Evolutionary conservation across 2,113 vertebrate species (phyloP).

Genomic region (Dromaius novaehollandiae): DNA sequence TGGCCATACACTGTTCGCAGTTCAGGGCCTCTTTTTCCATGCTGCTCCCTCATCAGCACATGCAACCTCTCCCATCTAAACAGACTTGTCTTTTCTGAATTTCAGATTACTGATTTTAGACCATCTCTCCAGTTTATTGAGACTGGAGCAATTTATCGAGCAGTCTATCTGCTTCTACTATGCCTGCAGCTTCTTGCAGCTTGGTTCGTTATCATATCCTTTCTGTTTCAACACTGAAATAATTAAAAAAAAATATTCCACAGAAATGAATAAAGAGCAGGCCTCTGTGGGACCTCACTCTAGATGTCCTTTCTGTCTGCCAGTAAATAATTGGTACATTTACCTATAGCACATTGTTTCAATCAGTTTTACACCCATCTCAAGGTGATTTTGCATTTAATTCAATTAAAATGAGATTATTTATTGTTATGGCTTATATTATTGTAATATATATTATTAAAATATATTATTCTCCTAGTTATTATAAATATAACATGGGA

Average conservation of each 20-base stretch:
- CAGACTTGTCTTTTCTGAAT: neutral
- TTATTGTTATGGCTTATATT: neutral
- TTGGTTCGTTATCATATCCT: too few relatives aligned
- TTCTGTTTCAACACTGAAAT: neutral
- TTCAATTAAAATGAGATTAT: neutral
- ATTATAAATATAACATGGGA: neutral
- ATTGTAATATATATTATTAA: neutral
- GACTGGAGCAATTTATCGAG: neutral
- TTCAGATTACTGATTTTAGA: neutral
- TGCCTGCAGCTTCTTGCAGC: neutral
- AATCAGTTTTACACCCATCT: neutral
- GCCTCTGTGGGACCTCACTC: neutral
- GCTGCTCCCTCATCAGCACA: neutral
- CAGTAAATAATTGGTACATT: neutral
- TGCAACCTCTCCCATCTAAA: neutral
- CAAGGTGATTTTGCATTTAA: neutral
- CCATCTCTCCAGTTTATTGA: neutral
- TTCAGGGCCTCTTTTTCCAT: neutral
- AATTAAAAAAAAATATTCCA: neutral
- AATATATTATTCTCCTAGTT: neutral
- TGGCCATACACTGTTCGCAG: neutral
- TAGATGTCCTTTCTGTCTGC: neutral
- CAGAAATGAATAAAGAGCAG: neutral
- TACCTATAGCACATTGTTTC: neutral
- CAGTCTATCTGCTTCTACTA: neutral